Conservation (phyloP, 2,113 vertebrate species). For the Vicugna pacos region DNA sequence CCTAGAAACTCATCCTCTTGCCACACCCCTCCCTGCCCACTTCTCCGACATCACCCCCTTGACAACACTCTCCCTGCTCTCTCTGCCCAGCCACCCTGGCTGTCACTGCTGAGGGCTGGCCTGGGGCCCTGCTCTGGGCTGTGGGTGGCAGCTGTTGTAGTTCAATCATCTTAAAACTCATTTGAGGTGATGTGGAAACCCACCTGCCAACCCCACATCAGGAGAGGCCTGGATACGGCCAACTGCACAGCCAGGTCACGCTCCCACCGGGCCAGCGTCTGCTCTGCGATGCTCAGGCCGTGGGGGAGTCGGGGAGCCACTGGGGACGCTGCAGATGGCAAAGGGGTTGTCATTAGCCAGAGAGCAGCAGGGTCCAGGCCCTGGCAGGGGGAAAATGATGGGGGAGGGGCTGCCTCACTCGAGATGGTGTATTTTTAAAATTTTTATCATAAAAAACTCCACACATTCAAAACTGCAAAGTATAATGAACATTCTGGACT, state of each 20-base stretch:
- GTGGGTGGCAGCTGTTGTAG: constrained; percentile 68
- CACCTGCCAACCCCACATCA: constrained; percentile 49
- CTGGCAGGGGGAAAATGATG: not conserved
- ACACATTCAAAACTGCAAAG: not conserved
- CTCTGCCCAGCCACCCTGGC: not conserved
- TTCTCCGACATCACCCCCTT: not conserved
- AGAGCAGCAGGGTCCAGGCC: constrained; percentile 21
- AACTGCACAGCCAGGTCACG: constrained; percentile 35
- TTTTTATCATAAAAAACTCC: not conserved
- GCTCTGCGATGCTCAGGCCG: not conserved
- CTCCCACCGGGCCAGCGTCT: constrained; percentile 41
- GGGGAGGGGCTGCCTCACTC: not conserved
- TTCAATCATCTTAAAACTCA: constrained; percentile 67
- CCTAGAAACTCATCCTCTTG: not conserved
- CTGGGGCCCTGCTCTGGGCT: constrained; percentile 24
- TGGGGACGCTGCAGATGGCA: constrained; percentile 51
- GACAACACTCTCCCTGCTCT: not conserved
- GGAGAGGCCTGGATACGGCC: not conserved
- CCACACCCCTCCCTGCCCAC: not conserved
- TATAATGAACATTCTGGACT: not conserved
- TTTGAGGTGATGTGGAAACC: constrained; percentile 59
- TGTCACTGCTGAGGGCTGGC: not conserved
- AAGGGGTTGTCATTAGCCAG: constrained; percentile 50
- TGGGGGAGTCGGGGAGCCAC: not conserved
- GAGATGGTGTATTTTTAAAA: not conserved